A percentile compares a stretch with the other conserved stretches of the same genome.
phyloP scores from a whole-genome alignment of 2,113 vertebrate species.

The Oriolus oriolus region DNA sequence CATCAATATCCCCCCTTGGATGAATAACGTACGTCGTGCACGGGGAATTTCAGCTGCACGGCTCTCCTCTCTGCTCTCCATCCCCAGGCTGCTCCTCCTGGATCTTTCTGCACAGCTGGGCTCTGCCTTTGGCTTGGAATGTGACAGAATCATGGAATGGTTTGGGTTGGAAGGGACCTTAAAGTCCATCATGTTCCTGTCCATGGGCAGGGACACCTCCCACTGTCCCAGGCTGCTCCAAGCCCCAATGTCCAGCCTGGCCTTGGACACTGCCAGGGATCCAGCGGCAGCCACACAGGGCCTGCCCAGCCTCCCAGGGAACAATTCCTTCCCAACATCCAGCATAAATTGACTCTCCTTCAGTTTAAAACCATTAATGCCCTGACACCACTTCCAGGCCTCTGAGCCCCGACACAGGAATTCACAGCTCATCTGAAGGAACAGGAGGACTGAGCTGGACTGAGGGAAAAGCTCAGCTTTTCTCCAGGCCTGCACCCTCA shows the following conservation, averaged over 20 bases:
- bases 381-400: accelerated
- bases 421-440: neutral
- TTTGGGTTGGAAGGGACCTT: neutral
- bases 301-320: too few relatives aligned
- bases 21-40: neutral
- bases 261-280: neutral
- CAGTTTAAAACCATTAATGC: neutral
- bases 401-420: accelerated
- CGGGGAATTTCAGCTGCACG: neutral
- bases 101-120: neutral
- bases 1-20: neutral
- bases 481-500: neutral
- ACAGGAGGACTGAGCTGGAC: neutral
- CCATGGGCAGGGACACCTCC: neutral
- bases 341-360: accelerated
- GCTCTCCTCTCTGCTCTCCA: neutral
- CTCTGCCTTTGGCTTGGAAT: neutral
- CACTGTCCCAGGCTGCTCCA: neutral
- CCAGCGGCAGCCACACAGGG: neutral
- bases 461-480: neutral
- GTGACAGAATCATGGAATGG: neutral
- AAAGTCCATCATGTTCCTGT: neutral
- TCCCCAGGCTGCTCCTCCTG: neutral
- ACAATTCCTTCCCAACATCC: neutral
- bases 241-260: neutral